Evolutionary conservation across 1,140 invertebrate species (phyloP).

Genomic region (Drosophila nikananu): DNA sequence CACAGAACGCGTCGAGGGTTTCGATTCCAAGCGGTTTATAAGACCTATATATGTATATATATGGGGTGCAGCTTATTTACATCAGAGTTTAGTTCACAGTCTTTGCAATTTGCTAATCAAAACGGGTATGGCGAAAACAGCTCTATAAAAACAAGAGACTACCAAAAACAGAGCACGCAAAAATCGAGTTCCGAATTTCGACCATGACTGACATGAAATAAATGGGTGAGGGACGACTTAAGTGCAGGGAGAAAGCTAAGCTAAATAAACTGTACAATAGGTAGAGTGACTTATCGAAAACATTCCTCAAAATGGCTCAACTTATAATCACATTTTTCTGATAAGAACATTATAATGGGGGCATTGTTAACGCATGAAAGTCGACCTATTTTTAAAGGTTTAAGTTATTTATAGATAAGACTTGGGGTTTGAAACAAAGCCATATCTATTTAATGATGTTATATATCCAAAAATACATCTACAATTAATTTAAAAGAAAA

Average conservation of each 20-base stretch:
- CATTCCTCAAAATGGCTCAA: conserved; percentile 6
- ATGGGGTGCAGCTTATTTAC: conserved; percentile 35
- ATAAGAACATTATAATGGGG: conserved; percentile 8
- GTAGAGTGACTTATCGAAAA: conserved; percentile 8
- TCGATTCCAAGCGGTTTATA: conserved; percentile 8
- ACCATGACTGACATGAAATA: conserved; percentile 24
- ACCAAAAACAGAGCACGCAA: conserved; percentile 36
- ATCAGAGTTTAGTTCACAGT: conserved; percentile 29
- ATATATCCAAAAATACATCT: background rate
- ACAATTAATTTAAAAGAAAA: too few relatives aligned
- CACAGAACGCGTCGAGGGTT: conserved; percentile 7
- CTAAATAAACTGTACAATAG: too few relatives aligned
- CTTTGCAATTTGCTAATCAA: conserved; percentile 39
- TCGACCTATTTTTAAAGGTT: conserved; percentile 2
- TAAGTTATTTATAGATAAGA: background rate
- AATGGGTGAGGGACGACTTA: conserved; percentile 31
- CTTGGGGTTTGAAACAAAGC: background rate
- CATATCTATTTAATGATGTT: too few relatives aligned
- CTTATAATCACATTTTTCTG: background rate
- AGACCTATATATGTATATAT: conserved; percentile 10
- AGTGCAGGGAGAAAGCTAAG: conserved; percentile 8
- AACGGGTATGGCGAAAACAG: conserved; percentile 45
- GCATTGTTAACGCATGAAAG: background rate
- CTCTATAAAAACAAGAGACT: conserved; percentile 19
- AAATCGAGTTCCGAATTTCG: conserved; percentile 20